Evolutionary conservation across 2,888 invertebrate genomes (phyloP).

Genomic region (Papilio protenor): DNA sequence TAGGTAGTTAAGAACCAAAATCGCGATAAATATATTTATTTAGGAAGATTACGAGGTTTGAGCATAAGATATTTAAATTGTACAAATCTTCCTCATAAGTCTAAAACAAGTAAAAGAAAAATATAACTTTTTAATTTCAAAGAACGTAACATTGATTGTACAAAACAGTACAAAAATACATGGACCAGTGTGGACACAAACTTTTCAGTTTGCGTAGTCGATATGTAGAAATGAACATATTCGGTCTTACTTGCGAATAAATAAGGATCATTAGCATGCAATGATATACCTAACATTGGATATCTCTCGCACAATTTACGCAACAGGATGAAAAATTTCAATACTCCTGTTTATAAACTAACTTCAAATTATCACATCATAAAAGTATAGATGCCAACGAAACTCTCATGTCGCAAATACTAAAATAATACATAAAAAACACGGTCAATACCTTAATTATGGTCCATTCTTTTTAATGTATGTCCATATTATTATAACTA

Average conservation of each 20-base stretch:
- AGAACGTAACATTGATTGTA: background rate
- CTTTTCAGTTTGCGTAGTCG: slow-evolving; percentile 48
- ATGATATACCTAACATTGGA: background rate
- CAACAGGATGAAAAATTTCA: background rate
- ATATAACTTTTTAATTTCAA: too few relatives aligned
- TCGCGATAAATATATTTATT: too few relatives aligned
- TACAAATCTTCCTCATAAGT: too few relatives aligned
- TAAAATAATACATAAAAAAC: background rate
- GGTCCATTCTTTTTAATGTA: too few relatives aligned
- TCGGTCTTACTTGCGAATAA: slow-evolving; percentile 38
- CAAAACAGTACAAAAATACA: background rate
- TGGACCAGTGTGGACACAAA: slow-evolving; percentile 44
- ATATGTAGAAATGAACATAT: slow-evolving; percentile 52
- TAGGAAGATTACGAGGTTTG: too few relatives aligned
- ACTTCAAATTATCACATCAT: background rate
- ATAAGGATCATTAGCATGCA: slow-evolving; percentile 37
- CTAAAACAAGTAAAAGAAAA: too few relatives aligned
- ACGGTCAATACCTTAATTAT: too few relatives aligned
- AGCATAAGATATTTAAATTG: too few relatives aligned
- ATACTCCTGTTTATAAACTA: background rate
- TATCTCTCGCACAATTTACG: background rate
- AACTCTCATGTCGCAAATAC: background rate
- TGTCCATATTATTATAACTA: too few relatives aligned
- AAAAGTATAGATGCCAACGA: background rate
- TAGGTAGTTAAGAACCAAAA: too few relatives aligned